A percentile compares a stretch with the other conserved stretches of the same genome.
Evolutionary conservation across 2,888 invertebrate genomes (phyloP).

Genomic region (Quadroppia sp.): DNA sequence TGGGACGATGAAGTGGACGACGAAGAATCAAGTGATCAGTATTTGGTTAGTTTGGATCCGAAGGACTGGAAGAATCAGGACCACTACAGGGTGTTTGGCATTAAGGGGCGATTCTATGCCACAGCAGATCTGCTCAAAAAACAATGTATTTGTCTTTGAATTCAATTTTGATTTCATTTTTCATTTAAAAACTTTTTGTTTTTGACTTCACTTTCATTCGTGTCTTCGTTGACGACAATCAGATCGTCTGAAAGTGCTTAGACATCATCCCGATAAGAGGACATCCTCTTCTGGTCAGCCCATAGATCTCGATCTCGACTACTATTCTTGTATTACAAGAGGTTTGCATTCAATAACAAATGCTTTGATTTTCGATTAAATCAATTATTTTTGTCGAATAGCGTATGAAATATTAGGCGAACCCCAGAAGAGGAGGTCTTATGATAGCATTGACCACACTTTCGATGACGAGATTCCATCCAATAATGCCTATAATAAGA

Average conservation of each 20-base stretch:
- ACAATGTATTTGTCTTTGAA: slow-evolving; percentile 67
- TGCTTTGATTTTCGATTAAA: not conserved
- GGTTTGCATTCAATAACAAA: slow-evolving; percentile 49
- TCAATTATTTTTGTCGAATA: slow-evolving; percentile 45
- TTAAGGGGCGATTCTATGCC: slow-evolving; percentile 72
- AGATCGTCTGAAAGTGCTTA: slow-evolving; percentile 76
- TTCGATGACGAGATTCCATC: slow-evolving; percentile 82
- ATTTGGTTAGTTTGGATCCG: slow-evolving; percentile 82
- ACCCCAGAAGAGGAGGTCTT: slow-evolving; percentile 74
- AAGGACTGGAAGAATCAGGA: slow-evolving; percentile 97
- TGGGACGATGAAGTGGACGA: not conserved
- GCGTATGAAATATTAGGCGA: slow-evolving; percentile 88
- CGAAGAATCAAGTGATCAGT: slow-evolving; percentile 62
- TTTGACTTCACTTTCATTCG: too few relatives aligned
- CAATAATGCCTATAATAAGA: slow-evolving; percentile 64
- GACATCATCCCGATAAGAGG: slow-evolving; percentile 97
- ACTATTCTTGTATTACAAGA: slow-evolving; percentile 97
- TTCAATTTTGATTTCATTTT: not conserved
- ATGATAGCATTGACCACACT: slow-evolving; percentile 92
- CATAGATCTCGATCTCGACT: slow-evolving; percentile 77
- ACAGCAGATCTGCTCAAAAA: slow-evolving; percentile 89
- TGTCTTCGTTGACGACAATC: slow-evolving; percentile 44
- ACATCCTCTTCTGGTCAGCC: slow-evolving; percentile 73
- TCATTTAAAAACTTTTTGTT: not conserved
- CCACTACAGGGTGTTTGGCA: slow-evolving; percentile 91